Percentiles rank a stretch among this genome's conserved stretches.
Conservation (phyloP, 2,888 invertebrate species). For the Dorcus parallelipipedus region DNA sequence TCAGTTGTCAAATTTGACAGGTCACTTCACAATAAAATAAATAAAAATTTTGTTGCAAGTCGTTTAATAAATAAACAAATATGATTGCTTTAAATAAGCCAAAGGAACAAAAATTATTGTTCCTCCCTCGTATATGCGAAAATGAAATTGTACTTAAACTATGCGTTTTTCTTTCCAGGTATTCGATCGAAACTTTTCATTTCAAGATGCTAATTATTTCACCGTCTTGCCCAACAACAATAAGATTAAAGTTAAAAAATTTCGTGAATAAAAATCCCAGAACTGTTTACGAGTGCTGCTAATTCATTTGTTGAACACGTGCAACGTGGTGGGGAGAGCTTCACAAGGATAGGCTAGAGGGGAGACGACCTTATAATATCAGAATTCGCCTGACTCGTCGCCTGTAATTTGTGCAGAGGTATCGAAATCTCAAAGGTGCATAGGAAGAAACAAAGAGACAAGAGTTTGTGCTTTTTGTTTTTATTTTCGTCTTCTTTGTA, state of each 20-base stretch:
- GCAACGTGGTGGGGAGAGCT: constrained; percentile 10
- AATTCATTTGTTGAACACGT: constrained; percentile 13
- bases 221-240: constrained; percentile 11
- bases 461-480: constrained; percentile 27
- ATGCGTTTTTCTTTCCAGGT: constrained; percentile 4
- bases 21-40: no score
- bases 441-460: constrained; percentile 2
- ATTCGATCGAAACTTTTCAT: neutral
- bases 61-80: no score
- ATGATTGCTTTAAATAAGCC: no score
- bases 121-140: no score
- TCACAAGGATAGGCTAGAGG: constrained; percentile 5
- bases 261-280: constrained; percentile 15
- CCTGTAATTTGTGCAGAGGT: constrained; percentile 8
- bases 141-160: neutral
- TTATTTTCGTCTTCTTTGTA: constrained; percentile 49
- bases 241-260: constrained; percentile 16
- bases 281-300: constrained; percentile 15
- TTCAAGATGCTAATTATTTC: constrained; percentile 15
- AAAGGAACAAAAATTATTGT: no score
- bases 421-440: neutral
- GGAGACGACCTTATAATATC: constrained; percentile 7
- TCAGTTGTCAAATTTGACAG: no score
- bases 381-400: constrained; percentile 4
- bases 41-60: no score